Conservation (phyloP, 2,797 vertebrate genomes). For the Sebastes melanostomus region DNA sequence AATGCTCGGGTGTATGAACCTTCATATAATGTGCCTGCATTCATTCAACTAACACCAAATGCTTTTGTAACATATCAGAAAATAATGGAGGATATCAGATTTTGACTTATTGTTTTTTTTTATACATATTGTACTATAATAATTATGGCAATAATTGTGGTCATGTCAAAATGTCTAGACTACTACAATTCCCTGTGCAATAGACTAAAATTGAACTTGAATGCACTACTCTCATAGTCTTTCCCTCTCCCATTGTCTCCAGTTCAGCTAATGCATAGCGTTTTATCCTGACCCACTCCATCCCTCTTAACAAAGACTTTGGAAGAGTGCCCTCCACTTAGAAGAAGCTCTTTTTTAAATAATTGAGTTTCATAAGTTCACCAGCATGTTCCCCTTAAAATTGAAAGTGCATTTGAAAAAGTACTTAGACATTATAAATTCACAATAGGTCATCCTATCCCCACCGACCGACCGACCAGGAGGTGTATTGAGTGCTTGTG, state of each 20-base stretch:
- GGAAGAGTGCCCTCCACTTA: conserved; percentile 66
- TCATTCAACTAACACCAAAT: background rate
- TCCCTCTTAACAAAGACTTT: conserved; percentile 65
- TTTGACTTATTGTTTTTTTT: background rate
- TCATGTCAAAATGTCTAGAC: background rate
- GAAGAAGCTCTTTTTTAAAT: conserved; percentile 60
- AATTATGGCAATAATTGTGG: background rate
- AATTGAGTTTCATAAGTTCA: conserved; percentile 71
- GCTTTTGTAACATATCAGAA: background rate
- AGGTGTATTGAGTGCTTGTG: conserved; percentile 40
- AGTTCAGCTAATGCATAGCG: conserved; percentile 58
- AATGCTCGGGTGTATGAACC: background rate
- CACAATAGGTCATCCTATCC: conserved; percentile 30
- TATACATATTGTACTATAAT: background rate
- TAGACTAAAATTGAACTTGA: conserved; percentile 3
- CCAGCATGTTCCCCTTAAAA: conserved; percentile 62
- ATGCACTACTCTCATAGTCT: background rate
- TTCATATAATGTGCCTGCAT: background rate
- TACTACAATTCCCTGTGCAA: background rate
- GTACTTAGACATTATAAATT: conserved; percentile 65
- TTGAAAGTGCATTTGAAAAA: conserved; percentile 67
- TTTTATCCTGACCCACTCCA: conserved; percentile 48
- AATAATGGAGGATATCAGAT: background rate
- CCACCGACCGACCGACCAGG: conserved; percentile 2
- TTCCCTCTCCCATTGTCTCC: background rate